Evolutionary conservation across 2,797 vertebrate species (phyloP).

Genomic region (Poeciliopsis paucimaculata): DNA sequence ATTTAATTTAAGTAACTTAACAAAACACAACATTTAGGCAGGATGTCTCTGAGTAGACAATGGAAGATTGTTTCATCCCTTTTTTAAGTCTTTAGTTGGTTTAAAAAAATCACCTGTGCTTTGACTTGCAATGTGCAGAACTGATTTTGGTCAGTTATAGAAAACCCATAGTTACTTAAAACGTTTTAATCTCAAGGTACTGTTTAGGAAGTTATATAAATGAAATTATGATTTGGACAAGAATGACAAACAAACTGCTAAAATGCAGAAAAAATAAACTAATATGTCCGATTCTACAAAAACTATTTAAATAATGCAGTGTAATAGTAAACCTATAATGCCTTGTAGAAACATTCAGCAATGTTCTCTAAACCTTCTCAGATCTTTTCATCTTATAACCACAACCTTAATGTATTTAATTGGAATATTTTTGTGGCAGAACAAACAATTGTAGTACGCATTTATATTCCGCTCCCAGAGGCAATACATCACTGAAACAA

Average conservation of each 20-base stretch:
- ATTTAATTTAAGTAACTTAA: slow-evolving; percentile 1
- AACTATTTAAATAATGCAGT: not conserved
- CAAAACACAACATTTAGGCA: not conserved
- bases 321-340: not conserved
- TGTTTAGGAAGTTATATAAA: not conserved
- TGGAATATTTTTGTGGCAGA: not conserved
- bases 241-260: not conserved
- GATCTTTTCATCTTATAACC: not conserved
- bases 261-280: not conserved
- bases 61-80: not conserved
- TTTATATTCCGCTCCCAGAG: not conserved
- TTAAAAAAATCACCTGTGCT: not conserved
- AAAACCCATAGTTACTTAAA: not conserved
- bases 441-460: not conserved
- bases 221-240: not conserved
- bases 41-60: not conserved
- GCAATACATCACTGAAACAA: not conserved
- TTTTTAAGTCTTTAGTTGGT: not conserved
- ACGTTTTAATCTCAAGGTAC: not conserved
- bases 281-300: not conserved
- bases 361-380: not conserved
- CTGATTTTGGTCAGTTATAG: not conserved
- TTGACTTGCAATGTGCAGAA: not conserved
- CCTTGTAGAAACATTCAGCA: not conserved
- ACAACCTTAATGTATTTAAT: not conserved